Percentiles rank a stretch among this genome's conserved stretches.
These are phyloP conservation scores for Malurus leucopterus DNA, from an alignment of 2,797 vertebrate species.

Conservation along the genomic window DNA sequence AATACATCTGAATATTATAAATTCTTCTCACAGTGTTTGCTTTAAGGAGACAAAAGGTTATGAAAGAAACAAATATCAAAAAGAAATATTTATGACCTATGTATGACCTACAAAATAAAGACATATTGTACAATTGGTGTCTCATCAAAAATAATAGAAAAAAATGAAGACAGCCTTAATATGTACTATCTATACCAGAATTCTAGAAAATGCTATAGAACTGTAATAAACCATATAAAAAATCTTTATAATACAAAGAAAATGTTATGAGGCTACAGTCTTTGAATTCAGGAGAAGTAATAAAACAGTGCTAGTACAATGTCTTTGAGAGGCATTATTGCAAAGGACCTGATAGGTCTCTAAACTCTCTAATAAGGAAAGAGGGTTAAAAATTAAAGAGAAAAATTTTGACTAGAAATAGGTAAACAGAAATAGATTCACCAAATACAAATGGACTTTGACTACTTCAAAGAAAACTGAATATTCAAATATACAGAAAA, in stretches of 20 bases:
- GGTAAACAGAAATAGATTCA: not conserved
- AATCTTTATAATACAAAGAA: not conserved
- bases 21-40: not conserved
- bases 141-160: not conserved
- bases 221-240: not conserved
- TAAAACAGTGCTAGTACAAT: not conserved
- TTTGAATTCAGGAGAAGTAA: not conserved
- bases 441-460: not conserved
- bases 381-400: not conserved
- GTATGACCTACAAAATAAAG: not conserved
- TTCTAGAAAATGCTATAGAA: not conserved
- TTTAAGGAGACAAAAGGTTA: not conserved
- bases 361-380: not conserved
- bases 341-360: not conserved
- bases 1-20: not conserved
- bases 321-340: not conserved
- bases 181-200: not conserved
- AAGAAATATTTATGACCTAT: not conserved
- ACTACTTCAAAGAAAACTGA: not conserved
- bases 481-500: not conserved
- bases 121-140: not conserved
- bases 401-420: not conserved
- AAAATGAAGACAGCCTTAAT: not conserved
- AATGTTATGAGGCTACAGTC: fast-evolving
- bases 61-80: not conserved